Percentiles rank a stretch among this genome's conserved stretches.
Evolutionary conservation across 1,140 invertebrate genomes (phyloP).

Genomic region (Colletes latitarsis): DNA sequence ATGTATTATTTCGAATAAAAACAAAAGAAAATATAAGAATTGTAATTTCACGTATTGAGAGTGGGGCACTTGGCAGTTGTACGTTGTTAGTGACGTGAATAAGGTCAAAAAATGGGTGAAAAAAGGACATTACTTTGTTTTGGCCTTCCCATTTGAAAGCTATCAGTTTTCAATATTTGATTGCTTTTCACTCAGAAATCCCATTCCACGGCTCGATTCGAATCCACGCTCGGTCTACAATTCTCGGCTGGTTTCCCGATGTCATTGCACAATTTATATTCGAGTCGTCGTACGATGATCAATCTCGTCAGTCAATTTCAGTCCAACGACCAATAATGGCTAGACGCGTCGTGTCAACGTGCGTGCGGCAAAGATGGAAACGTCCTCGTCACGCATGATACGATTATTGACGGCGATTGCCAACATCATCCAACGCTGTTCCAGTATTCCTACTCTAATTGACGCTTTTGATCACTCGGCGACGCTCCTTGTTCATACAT

Average conservation of each 20-base stretch:
- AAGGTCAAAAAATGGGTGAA: too few relatives aligned
- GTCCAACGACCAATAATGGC: slow-evolving; percentile 21
- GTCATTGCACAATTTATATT: slow-evolving; percentile 5
- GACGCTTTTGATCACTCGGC: slow-evolving; percentile 26
- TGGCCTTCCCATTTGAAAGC: background rate
- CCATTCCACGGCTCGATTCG: background rate
- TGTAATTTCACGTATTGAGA: too few relatives aligned
- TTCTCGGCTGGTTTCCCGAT: too few relatives aligned
- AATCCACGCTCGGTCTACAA: background rate
- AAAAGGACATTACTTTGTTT: background rate
- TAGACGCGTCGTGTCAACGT: slow-evolving; percentile 11
- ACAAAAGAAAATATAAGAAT: too few relatives aligned
- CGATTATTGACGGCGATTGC: slow-evolving; percentile 40
- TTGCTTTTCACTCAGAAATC: background rate
- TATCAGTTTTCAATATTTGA: background rate
- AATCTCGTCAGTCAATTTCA: slow-evolving; percentile 36
- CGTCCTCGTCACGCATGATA: slow-evolving; percentile 27
- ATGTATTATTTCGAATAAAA: too few relatives aligned
- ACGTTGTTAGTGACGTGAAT: too few relatives aligned
- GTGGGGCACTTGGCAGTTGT: too few relatives aligned
- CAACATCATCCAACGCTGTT: slow-evolving; percentile 27
- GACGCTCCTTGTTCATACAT: slow-evolving; percentile 12
- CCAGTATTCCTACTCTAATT: slow-evolving; percentile 30
- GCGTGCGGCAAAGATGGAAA: slow-evolving; percentile 39
- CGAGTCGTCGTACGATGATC: slow-evolving; percentile 26